Evolutionary conservation across 1,140 invertebrate genomes (phyloP).

Genomic region (Dinothrombium tinctorium): DNA sequence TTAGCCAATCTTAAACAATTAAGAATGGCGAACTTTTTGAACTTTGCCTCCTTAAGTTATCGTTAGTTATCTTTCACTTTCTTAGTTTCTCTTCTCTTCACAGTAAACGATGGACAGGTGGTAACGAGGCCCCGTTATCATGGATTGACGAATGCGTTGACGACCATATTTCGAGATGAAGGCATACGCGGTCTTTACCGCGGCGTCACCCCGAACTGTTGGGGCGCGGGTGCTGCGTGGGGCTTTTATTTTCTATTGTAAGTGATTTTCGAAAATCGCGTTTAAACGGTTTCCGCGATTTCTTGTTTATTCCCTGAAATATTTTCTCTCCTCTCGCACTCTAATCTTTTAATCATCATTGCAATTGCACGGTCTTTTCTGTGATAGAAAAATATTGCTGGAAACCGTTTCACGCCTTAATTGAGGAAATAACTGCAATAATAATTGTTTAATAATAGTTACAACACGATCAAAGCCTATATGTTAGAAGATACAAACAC

Average conservation of each 20-base stretch:
- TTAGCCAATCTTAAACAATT: no score
- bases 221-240: slow-evolving; percentile 89
- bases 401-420: no score
- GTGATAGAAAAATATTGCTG: no score
- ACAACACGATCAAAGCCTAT: slow-evolving; percentile 74
- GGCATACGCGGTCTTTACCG: slow-evolving; percentile 63
- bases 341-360: background rate
- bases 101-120: slow-evolving; percentile 70
- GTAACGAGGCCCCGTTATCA: slow-evolving; percentile 56
- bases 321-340: background rate
- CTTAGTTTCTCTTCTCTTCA: slow-evolving; percentile 2
- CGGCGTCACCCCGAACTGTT: slow-evolving; percentile 77
- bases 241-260: slow-evolving; percentile 95
- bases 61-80: slow-evolving; percentile 12
- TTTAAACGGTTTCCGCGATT: no score
- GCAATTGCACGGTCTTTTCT: background rate
- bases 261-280: no score
- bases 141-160: slow-evolving; percentile 60
- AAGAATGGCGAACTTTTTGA: no score
- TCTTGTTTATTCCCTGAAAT: no score
- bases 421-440: no score
- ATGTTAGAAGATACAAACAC: slow-evolving; percentile 38
- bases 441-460: slow-evolving; percentile 46
- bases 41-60: background rate
- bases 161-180: slow-evolving; percentile 59